phyloP scores from a whole-genome alignment of 23 tunicate genomes.

The Ascidia mentula region DNA sequence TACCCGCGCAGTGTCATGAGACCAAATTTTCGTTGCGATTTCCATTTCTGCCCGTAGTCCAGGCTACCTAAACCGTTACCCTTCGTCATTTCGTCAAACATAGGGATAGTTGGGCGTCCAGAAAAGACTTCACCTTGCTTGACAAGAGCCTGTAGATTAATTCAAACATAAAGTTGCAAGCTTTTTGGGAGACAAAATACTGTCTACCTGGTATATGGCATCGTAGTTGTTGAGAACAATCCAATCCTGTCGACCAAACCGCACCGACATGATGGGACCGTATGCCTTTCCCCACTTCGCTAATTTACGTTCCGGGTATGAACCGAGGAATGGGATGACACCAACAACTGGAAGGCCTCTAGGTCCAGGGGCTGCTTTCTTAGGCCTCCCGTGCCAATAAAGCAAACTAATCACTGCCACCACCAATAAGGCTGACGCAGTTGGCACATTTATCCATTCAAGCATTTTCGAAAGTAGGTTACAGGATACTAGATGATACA shows the following conservation, averaged over 20 bases:
- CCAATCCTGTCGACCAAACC: not conserved
- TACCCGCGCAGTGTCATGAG: not conserved
- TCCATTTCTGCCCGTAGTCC: not conserved
- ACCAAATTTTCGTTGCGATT: slow-evolving; percentile 1
- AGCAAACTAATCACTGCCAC: not conserved
- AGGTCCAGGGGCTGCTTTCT: not conserved
- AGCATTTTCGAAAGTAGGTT: not conserved
- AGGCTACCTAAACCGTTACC: not conserved
- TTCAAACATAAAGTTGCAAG: not conserved
- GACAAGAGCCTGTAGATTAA: not conserved
- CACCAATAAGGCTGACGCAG: not conserved
- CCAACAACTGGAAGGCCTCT: not conserved
- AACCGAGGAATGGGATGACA: not conserved
- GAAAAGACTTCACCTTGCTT: not conserved
- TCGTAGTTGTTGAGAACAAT: slow-evolving; percentile 1
- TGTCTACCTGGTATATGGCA: not conserved
- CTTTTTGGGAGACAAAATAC: not conserved
- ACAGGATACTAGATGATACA: no score
- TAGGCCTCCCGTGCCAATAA: not conserved
- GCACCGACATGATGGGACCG: not conserved
- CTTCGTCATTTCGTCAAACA: not conserved
- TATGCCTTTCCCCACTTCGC: not conserved
- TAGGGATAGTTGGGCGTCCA: not conserved
- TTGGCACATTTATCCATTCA: not conserved
- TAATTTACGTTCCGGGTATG: not conserved